Evolutionary conservation across 2,797 vertebrate genomes (phyloP), one percentile per base, ranked within the genome.

Genomic region (Intellagama lesueurii): DNA sequence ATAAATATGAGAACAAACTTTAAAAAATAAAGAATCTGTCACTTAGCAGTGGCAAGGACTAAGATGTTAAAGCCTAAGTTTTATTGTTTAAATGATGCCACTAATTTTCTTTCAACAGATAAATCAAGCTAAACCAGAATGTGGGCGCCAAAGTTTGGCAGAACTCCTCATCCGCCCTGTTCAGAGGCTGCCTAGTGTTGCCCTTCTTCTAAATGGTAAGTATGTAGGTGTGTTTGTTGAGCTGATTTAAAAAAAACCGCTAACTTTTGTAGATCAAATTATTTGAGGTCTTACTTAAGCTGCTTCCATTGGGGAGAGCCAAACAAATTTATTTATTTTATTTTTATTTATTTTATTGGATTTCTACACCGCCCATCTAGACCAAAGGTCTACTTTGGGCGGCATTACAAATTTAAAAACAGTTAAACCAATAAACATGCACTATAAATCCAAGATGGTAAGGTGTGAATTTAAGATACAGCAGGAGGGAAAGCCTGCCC

Each of bases 111-210:
- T 28, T 49, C 44, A 40, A 77, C 94, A 99, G 99, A 99, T 99
- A 96, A 99, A 99, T 95, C 99, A 99, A 96, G 95, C 98, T 80
- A 99, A 99, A 92, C 99, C 99, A 6, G 98, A 99, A 93, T 99
- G 99, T 93, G 99, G 99, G 78, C 97, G 99, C 28, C 99, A 99
- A 94, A 98, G 98, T 1, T 97, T 99, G 1, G 98, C 97, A 86
- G 99, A 99, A 95, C 97, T 99, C 87, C 98, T 99, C 85, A 99
- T 99, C 89, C 98, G 99, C 91, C 99, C 99, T 17, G 99, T 99
- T 7, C 99, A 99, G 97, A 98, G 99, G 91, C 95, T 99, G 87
- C 99, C 99, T 7, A 99, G 99, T 86, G 98, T 99, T 87, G 99
- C 97, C 1, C 97, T 99, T 2, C 98, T 99, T 66, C 96, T 99